Evolutionary conservation across 2,888 invertebrate species (phyloP).

Genomic region (Sesia apiformis): DNA sequence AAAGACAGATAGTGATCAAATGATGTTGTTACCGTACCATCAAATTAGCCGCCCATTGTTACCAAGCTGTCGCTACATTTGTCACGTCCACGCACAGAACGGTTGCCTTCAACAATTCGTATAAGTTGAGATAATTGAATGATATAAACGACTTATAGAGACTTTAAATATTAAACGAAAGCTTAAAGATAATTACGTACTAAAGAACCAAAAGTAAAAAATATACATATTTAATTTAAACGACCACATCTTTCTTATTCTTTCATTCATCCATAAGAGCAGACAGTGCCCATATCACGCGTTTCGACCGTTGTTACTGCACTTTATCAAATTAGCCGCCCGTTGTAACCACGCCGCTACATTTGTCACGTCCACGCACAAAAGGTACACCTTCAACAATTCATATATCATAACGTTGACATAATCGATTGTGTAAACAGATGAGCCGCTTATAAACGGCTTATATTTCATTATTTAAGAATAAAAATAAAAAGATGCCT

Average conservation of each 20-base stretch:
- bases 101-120: no score
- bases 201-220: no score
- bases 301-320: conserved; percentile 2
- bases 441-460: background rate
- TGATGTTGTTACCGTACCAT: no score
- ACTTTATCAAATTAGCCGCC: conserved; percentile 25
- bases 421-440: conserved; percentile 15
- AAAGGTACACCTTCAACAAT: conserved; percentile 10
- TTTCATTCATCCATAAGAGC: background rate
- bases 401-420: conserved; percentile 14
- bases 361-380: conserved; percentile 7
- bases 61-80: no score
- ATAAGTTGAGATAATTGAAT: no score
- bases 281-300: background rate
- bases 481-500: background rate
- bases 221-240: no score
- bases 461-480: background rate
- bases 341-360: conserved; percentile 10
- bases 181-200: no score
- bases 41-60: no score
- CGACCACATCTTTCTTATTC: background rate
- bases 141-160: no score
- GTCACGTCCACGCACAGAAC: no score
- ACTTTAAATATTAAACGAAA: no score
- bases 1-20: no score